Evolutionary conservation across 2,888 invertebrate genomes (phyloP).

Genomic region (Noctua pronuba): DNA sequence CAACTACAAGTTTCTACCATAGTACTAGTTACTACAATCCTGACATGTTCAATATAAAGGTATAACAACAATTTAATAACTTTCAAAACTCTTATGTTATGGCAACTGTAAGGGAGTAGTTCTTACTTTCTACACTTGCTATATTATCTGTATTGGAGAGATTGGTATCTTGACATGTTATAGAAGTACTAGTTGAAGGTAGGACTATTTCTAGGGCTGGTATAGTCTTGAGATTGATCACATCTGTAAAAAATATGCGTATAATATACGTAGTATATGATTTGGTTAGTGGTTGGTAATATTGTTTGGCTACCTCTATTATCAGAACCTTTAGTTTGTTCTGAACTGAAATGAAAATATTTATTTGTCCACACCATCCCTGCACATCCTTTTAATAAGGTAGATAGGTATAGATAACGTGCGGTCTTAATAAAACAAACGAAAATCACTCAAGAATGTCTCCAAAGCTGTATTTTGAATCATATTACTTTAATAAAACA

Average conservation of each 20-base stretch:
- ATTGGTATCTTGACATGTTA: background rate
- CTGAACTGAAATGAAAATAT: constrained; percentile 19
- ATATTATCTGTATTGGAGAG: constrained; percentile 20
- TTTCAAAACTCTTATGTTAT: constrained; percentile 14
- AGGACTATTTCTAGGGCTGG: background rate
- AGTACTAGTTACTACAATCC: constrained; percentile 16
- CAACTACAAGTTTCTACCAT: constrained; percentile 16
- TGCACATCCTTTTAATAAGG: constrained; percentile 21
- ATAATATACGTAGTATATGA: background rate
- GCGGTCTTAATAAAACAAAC: constrained; percentile 22
- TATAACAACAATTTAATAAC: constrained; percentile 17
- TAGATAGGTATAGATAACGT: constrained; percentile 15
- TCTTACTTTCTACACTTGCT: constrained; percentile 20
- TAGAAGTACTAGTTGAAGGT: background rate
- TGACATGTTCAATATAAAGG: constrained; percentile 16
- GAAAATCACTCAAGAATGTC: constrained; percentile 26
- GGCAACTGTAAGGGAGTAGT: constrained; percentile 9
- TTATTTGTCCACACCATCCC: constrained; percentile 22
- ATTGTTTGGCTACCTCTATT: constrained; percentile 15
- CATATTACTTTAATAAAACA: constrained; percentile 10
- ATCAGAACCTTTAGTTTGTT: constrained; percentile 23
- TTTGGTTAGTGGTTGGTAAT: background rate
- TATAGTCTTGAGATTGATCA: constrained; percentile 3
- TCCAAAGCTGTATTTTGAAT: constrained; percentile 23
- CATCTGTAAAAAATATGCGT: constrained; percentile 4